Base-by-base conservation (phyloP, 2,113 vertebrate species). In the Ploceus nigricollis region DNA sequence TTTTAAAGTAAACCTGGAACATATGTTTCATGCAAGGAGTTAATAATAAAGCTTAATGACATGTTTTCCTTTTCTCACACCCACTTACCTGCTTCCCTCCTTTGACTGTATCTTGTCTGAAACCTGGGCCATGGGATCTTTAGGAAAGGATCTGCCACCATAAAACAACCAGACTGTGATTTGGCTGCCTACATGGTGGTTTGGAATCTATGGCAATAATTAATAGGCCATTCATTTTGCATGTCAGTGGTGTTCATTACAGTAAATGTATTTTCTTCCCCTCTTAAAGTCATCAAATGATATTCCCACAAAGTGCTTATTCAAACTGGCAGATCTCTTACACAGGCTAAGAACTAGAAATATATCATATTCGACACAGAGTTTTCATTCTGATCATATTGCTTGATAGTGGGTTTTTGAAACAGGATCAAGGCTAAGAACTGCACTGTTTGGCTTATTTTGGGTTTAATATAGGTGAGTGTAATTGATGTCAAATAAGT, bases 171-270 rank as follows among this genome's bases (percentile, higher is more conserved):
- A 80, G 72, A 1, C 63, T n/a, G 45, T 13, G 44, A 87, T 90
- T 61, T 90, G 79, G 28, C 82, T 90, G 37, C 64, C 71, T 68
- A 23, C 18, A 0, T 48, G 61, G 45, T 75, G 69, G 61, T 77
- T 77, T 83, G 47, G 64, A 81, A 48, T 71, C 72, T 53, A 31
- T 42, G 80, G 45, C 69, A 76, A 82, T 89, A 89, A 91, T 95
- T 95, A 93, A 83, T 78, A 90, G 80, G 40, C n/a, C 69, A 42
- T 92, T 93, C 42, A 75, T 91, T 93, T 93, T 89, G 82, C 69
- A 23, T 37, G 77, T 47, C 86, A 78, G 35, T 78, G 89, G 86
- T 90, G 39, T 92, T 93, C 80, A 63, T 96, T 95, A 89, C 69
- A 81, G 60, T 75, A 89, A 90, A 84, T 35, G 68, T 50, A 81